A percentile compares a stretch with the other conserved stretches of the same genome.
Evolutionary conservation across 2,797 vertebrate species (phyloP).

Genomic region (Emys orbicularis): DNA sequence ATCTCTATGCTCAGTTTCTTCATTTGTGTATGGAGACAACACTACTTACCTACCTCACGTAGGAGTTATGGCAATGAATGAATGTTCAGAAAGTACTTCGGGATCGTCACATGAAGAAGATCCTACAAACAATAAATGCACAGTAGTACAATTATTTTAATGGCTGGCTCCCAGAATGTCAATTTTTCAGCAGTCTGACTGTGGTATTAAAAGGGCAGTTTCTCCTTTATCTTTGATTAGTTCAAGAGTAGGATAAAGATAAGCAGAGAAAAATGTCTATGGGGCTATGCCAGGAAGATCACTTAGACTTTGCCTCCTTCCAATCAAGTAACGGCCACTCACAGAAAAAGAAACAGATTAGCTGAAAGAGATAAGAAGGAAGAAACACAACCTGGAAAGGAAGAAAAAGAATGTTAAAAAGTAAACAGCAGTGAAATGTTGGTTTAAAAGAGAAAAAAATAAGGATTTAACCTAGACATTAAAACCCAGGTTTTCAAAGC

Average conservation of each 20-base stretch:
- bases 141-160: neutral
- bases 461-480: neutral
- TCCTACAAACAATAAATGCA: rapidly evolving
- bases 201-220: neutral
- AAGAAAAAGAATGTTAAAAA: neutral
- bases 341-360: neutral
- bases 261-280: neutral
- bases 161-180: neutral
- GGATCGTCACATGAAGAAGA: neutral
- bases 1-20: neutral
- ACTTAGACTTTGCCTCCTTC: neutral
- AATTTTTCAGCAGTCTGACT: neutral
- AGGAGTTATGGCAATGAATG: neutral
- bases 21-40: neutral
- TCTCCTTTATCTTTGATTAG: neutral
- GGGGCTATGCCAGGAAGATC: neutral
- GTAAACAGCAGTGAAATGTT: neutral
- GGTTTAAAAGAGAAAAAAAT: neutral
- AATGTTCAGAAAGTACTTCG: neutral
- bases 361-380: neutral
- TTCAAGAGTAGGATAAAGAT: neutral
- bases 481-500: neutral
- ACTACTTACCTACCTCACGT: neutral
- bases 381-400: no score
- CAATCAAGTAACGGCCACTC: neutral